Percentiles rank a stretch among this genome's conserved stretches.
Evolutionary conservation across 2,113 vertebrate species (phyloP).

Genomic region (Silurus glanis): DNA sequence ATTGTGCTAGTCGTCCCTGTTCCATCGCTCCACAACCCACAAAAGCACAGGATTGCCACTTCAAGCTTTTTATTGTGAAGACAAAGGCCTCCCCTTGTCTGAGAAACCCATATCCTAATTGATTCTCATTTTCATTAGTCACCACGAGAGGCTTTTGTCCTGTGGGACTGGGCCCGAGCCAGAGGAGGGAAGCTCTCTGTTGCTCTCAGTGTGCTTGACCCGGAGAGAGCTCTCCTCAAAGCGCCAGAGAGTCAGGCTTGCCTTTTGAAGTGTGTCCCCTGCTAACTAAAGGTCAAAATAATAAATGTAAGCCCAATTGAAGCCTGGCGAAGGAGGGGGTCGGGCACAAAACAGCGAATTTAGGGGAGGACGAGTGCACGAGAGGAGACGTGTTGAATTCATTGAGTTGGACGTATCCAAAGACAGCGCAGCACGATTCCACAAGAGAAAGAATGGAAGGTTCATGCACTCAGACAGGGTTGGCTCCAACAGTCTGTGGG

Average conservation of each 20-base stretch:
- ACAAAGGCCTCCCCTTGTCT: slow-evolving; percentile 47
- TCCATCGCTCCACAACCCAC: slow-evolving; percentile 1
- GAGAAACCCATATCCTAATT: slow-evolving; percentile 62
- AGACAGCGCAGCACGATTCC: slow-evolving; percentile 69
- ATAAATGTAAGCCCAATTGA: slow-evolving; percentile 80
- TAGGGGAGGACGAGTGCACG: slow-evolving; percentile 52
- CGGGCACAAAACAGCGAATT: slow-evolving; percentile 50
- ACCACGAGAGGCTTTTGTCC: slow-evolving; percentile 62
- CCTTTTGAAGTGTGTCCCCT: slow-evolving; percentile 69
- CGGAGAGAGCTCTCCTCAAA: slow-evolving; percentile 64
- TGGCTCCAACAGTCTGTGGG: slow-evolving; percentile 60
- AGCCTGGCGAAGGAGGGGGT: slow-evolving; percentile 62
- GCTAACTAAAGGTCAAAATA: slow-evolving; percentile 81
- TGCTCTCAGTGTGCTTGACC: slow-evolving; percentile 67
- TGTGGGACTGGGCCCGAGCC: slow-evolving; percentile 63
- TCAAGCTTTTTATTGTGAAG: slow-evolving; percentile 28
- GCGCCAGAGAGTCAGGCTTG: slow-evolving; percentile 54
- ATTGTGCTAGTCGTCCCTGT: not conserved
- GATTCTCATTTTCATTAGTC: slow-evolving; percentile 73
- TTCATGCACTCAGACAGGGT: slow-evolving; percentile 65
- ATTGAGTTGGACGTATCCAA: slow-evolving; percentile 69
- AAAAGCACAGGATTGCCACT: slow-evolving; percentile 35
- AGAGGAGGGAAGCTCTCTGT: slow-evolving; percentile 59
- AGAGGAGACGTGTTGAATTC: slow-evolving; percentile 68
- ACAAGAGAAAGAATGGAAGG: slow-evolving; percentile 65